Evolutionary conservation across 2,113 vertebrate species (phyloP).

Genomic region (Pandion haliaetus): DNA sequence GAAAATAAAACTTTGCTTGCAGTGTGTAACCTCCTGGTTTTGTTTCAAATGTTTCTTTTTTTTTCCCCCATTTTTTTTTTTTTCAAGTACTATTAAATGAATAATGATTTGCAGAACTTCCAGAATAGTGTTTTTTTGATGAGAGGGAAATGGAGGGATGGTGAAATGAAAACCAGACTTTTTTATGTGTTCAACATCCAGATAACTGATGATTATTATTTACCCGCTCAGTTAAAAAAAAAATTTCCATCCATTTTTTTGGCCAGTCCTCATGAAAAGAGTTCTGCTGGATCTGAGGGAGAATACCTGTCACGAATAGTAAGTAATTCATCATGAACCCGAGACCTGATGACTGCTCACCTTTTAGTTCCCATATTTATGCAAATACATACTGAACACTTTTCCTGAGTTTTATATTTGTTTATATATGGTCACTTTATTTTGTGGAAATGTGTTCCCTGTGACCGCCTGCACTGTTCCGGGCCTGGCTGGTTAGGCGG

Average conservation of each 20-base stretch:
- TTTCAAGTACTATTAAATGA: background rate
- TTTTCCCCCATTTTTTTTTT: background rate
- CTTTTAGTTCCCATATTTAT: background rate
- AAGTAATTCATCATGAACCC: background rate
- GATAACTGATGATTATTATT: background rate
- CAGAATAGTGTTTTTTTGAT: background rate
- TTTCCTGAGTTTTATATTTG: background rate
- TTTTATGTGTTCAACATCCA: background rate
- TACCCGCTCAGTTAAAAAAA: background rate
- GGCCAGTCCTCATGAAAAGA: background rate
- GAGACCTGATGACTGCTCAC: background rate
- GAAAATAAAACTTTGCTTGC: background rate
- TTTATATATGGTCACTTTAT: background rate
- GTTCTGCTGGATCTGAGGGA: background rate
- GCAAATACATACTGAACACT: too few relatives aligned
- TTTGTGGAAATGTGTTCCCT: rapidly evolving
- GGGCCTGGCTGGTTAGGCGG: rapidly evolving
- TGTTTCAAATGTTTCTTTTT: background rate
- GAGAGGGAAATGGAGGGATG: background rate
- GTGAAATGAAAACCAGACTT: background rate
- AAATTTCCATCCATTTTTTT: background rate
- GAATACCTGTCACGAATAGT: too few relatives aligned
- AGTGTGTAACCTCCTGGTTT: background rate
- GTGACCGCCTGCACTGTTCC: rapidly evolving
- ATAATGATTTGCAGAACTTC: background rate